Evolutionary conservation across 2,113 vertebrate species (phyloP), one percentile per base, ranked within the genome.

Genomic region (western clawed frog (Xenopus tropicalis)): DNA sequence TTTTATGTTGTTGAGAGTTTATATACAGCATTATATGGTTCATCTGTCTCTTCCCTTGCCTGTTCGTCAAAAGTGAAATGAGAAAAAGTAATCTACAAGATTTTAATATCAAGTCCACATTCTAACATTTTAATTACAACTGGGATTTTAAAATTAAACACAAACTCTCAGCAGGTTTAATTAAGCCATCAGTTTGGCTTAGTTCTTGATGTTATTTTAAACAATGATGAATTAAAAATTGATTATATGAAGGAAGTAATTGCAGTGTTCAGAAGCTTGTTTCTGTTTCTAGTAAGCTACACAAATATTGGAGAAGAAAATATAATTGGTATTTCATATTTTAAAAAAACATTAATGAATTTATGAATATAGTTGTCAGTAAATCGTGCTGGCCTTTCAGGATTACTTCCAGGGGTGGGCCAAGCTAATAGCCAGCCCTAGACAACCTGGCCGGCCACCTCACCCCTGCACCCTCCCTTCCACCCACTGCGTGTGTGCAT

Each of bases 81-180:
- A 90, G 81, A 79, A 74, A 8, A 46, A 22, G 79, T 80, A 85
- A 86, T 86, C 79, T 82, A 83, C 84, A 75, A 79, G 11, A 77
- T 62, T 68, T 54, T 83, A 87, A 85, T 86, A 87, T 86, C 83
- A 79, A 72, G 69, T 79, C 81, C 29, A 4, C 19, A 78, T 79
- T 79, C 83, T 89, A 88, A 88, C 86, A 89, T 90, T 87, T 87
- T 88, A 89, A 89, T 91, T 89, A 89, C 86, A 89, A 85, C 88
- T 87, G 88, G 87, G 84, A 78, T 87, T 89, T 89, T 87, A 88
- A 73, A 90, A 87, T 91, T 88, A 89, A 88, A 88, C 84, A 83
- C 81, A 77, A 74, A 1, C 79, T 82, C 86, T 83, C 88, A 79
- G 83, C 82, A 85, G 85, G 84, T 82, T 86, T 86, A 82, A 89